Base-by-base conservation (phyloP, 2,888 invertebrate genomes). In the Drosophila colorata region DNA sequence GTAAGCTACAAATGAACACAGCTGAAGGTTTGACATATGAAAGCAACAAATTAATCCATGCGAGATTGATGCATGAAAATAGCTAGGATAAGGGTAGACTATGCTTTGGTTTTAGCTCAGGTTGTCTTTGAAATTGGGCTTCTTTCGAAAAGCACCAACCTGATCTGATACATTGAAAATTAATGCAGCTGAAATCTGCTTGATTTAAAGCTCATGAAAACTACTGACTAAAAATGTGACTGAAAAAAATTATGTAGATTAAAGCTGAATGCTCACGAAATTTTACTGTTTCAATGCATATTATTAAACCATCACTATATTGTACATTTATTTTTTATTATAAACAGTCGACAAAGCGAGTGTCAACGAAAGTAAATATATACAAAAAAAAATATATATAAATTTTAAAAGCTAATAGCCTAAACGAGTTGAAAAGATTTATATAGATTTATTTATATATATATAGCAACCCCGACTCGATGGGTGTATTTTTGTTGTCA, bases 11-110 rank as follows among this genome's bases (percentile, higher is more conserved):
- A 37, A 14, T 49, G 41, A 53, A 44, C 38, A 40, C 8, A 46
- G 35, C 37, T 64, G 66, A 66, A 47, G 56, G 41, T 23, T 58
- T 64, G 72, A 61, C 71, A 75, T 28, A 56, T 31, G 33, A 73
- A 49, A 51, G 66, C 43, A 53, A 63, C 73, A 76, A 76, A 73
- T 83, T 74, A 84, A 87, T 81, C 74, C 78, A 57, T 40, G 14
- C 14, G 11, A 53, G 57, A 60, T 66, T 66, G 49, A 31, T 41
- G 47, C 49, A 23, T 31, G 20, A 44, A 49, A 59, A 14, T 16
- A 18, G 11, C 18, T 6, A 4, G 13, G 40, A 18, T 20, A 18
- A 20, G 11, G 13, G 16, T 20, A 11, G 40, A 28, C 25, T 28
- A 20, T 20, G 13, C 16, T 18, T n/a, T n/a, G 14, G 20, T 11